Evolutionary conservation across 1,140 invertebrate species (phyloP).

Genomic region (Anastrepha ludens): DNA sequence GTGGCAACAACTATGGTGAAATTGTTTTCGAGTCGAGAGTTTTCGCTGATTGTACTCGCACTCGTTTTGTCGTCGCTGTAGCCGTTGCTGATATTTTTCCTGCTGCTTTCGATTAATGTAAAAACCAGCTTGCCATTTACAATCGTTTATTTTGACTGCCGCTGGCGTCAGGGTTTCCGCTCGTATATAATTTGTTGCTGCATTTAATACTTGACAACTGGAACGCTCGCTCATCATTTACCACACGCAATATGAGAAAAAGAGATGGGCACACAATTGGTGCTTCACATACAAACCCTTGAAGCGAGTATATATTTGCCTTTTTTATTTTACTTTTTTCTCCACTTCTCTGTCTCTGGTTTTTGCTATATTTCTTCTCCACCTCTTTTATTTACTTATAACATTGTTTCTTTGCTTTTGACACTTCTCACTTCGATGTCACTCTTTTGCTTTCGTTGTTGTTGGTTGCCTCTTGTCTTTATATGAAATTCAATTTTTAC

Average conservation of each 20-base stretch:
- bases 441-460: constrained; percentile 37
- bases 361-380: constrained; percentile 50
- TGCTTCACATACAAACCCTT: neutral
- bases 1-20: constrained; percentile 17
- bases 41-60: neutral
- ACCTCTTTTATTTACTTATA: constrained; percentile 53
- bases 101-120: constrained; percentile 34
- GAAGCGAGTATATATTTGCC: neutral
- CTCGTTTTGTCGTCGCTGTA: constrained; percentile 5
- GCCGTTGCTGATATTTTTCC: neutral
- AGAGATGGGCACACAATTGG: constrained; percentile 11
- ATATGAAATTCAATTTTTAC: constrained; percentile 18
- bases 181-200: constrained; percentile 49
- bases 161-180: constrained; percentile 47
- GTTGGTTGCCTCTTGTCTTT: constrained; percentile 4
- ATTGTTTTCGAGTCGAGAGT: neutral
- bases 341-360: neutral
- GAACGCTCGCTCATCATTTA: constrained; percentile 52
- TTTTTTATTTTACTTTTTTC: constrained; percentile 32
- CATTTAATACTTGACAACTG: constrained; percentile 57
- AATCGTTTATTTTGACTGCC: constrained; percentile 37
- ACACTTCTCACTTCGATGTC: constrained; percentile 4
- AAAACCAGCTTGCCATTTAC: constrained; percentile 55
- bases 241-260: neutral
- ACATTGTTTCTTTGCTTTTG: constrained; percentile 14